phyloP scores from a whole-genome alignment of 1,140 invertebrate species.

The Hyles vespertilio region DNA sequence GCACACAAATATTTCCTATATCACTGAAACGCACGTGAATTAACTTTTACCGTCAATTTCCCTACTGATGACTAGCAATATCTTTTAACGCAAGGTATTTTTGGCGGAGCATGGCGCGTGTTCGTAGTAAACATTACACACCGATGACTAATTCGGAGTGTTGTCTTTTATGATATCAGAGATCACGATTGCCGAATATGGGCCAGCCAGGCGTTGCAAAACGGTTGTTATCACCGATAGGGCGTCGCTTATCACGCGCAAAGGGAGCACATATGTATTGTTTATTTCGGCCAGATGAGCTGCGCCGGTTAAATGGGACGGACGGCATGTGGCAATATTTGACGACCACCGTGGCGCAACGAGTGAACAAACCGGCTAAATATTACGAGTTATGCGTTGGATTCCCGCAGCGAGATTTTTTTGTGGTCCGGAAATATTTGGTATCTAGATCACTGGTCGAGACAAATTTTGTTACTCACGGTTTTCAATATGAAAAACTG shows the following conservation, averaged over 20 bases:
- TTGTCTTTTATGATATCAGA: conserved; percentile 42
- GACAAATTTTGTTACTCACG: too few species aligned
- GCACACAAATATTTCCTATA: conserved; percentile 1
- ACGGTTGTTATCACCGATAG: conserved; percentile 35
- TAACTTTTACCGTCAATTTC: background rate
- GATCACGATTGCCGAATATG: conserved; percentile 46
- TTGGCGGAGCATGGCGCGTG: conserved; percentile 4
- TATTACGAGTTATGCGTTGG: too few species aligned
- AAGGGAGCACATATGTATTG: conserved; percentile 4
- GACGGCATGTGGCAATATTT: too few species aligned
- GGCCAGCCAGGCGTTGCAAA: conserved; percentile 58
- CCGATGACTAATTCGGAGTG: conserved; percentile 47
- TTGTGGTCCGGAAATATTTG: too few species aligned
- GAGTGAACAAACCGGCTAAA: too few species aligned
- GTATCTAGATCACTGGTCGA: too few species aligned
- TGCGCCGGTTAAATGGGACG: too few species aligned
- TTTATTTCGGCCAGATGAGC: background rate
- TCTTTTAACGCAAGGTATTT: background rate
- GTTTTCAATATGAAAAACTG: too few species aligned
- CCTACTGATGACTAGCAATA: background rate
- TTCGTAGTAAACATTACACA: conserved; percentile 19
- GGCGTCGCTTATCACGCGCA: conserved; percentile 13
- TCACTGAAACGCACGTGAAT: background rate
- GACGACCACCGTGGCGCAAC: too few species aligned
- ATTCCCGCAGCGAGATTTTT: too few species aligned